A percentile compares a stretch with the other conserved stretches of the same genome.
phyloP scores from a whole-genome alignment of 1,140 invertebrate species.

The Diprion similis region DNA sequence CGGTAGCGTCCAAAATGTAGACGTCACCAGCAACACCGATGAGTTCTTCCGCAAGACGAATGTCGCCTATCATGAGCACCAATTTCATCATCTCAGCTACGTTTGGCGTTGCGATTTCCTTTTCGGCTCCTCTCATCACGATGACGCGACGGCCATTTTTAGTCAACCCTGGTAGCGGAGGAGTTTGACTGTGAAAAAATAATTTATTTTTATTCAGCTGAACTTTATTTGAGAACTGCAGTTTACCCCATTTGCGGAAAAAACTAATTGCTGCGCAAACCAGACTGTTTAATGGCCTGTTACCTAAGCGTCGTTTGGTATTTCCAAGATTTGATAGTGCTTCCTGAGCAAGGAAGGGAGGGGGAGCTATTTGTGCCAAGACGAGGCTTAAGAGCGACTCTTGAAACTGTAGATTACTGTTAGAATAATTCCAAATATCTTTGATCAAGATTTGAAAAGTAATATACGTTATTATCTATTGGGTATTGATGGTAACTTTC shows the following conservation, averaged over 20 bases:
- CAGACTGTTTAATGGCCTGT: not conserved
- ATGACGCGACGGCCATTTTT: slow-evolving; percentile 79
- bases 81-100: slow-evolving; percentile 78
- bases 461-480: too few relatives aligned
- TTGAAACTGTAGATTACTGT: too few relatives aligned
- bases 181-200: slow-evolving; percentile 70
- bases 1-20: slow-evolving; percentile 78
- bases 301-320: too few relatives aligned
- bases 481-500: too few relatives aligned
- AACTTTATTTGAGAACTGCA: not conserved
- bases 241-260: not conserved
- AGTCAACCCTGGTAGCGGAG: slow-evolving; percentile 79
- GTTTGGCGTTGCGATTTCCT: slow-evolving; percentile 65
- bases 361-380: too few relatives aligned
- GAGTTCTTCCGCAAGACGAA: slow-evolving; percentile 76
- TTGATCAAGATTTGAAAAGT: too few relatives aligned
- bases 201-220: slow-evolving; percentile 7
- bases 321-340: too few relatives aligned
- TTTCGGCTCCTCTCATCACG: slow-evolving; percentile 71
- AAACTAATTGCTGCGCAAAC: not conserved
- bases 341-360: too few relatives aligned
- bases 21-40: slow-evolving; percentile 82
- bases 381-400: too few relatives aligned
- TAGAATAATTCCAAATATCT: too few relatives aligned
- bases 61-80: slow-evolving; percentile 81